Evolutionary conservation across 2,888 invertebrate species (phyloP).

Genomic region (Thereva nobilitata): DNA sequence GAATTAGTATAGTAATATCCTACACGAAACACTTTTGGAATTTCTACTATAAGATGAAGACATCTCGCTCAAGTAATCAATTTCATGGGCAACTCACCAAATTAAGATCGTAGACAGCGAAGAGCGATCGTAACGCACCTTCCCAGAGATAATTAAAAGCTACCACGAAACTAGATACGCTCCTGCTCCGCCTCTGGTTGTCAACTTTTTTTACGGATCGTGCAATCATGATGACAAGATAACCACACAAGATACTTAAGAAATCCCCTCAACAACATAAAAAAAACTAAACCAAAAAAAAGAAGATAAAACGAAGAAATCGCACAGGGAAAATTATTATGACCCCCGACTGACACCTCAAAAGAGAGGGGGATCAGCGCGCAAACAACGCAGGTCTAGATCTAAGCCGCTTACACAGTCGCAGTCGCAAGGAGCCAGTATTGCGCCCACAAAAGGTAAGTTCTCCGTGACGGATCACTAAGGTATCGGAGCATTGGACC

Average conservation of each 20-base stretch:
- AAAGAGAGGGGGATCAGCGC: conserved; percentile 21
- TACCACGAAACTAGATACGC: conserved; percentile 1
- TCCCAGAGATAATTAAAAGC: conserved; percentile 25
- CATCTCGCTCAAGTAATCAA: too few relatives aligned
- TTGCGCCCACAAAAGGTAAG: too few relatives aligned
- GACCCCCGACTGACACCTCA: conserved; percentile 36
- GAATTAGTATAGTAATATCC: too few relatives aligned
- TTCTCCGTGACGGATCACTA: too few relatives aligned
- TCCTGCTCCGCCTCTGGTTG: conserved; percentile 15
- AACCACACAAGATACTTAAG: conserved; percentile 1
- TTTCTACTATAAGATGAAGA: too few relatives aligned
- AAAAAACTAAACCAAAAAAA: not conserved
- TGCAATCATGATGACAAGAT: conserved; percentile 25
- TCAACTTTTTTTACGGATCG: conserved; percentile 4
- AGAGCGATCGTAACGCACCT: conserved; percentile 18
- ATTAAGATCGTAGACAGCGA: not conserved
- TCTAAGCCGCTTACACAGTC: too few relatives aligned
- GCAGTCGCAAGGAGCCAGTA: too few relatives aligned
- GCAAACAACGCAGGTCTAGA: conserved; percentile 3
- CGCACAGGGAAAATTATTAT: conserved; percentile 29
- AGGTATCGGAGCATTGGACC: too few relatives aligned
- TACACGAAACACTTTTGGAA: too few relatives aligned
- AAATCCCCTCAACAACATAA: not conserved
- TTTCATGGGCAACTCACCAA: conserved; percentile 1
- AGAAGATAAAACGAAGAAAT: conserved; percentile 3